Conservation (phyloP, 2,888 invertebrate genomes). For the Arge pagana region DNA sequence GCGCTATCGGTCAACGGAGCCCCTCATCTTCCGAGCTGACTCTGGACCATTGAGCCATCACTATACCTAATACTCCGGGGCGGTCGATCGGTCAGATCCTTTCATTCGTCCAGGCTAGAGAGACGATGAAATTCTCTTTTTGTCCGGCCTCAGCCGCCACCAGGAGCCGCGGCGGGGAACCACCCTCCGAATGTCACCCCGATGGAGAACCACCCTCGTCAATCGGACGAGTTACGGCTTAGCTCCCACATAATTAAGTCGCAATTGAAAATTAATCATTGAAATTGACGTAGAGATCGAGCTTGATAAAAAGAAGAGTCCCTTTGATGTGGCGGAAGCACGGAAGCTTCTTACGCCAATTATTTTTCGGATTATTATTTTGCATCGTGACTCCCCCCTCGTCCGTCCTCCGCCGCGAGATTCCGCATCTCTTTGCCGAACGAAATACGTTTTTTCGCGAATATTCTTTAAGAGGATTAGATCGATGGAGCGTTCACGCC, state of each 20-base stretch:
- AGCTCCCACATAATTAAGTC: conserved; percentile 48
- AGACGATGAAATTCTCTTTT: conserved; percentile 31
- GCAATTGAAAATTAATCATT: conserved; percentile 53
- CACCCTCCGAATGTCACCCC: conserved; percentile 21
- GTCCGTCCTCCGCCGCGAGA: background rate
- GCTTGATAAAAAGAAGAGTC: conserved; percentile 27
- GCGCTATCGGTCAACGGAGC: too few relatives aligned
- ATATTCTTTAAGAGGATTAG: conserved; percentile 13
- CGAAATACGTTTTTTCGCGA: conserved; percentile 12
- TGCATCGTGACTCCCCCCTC: conserved; percentile 23
- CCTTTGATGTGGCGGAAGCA: conserved; percentile 39
- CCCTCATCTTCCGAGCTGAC: too few relatives aligned
- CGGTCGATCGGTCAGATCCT: conserved; percentile 7
- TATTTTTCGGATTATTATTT: conserved; percentile 42
- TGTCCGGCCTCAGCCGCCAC: conserved; percentile 30
- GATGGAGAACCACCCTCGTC: conserved; percentile 13
- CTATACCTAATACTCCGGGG: conserved; percentile 24
- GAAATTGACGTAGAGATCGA: conserved; percentile 37
- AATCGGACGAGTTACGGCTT: conserved; percentile 33
- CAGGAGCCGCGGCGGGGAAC: conserved; percentile 31
- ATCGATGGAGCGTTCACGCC: too few relatives aligned
- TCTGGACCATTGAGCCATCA: conserved; percentile 17
- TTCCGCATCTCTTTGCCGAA: background rate
- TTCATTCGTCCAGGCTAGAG: conserved; percentile 29
- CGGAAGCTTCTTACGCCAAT: conserved; percentile 52